Evolutionary conservation across 2,888 invertebrate genomes (phyloP), one percentile per base, ranked within the genome.

Genomic region (Pachymerium ferrugineum): DNA sequence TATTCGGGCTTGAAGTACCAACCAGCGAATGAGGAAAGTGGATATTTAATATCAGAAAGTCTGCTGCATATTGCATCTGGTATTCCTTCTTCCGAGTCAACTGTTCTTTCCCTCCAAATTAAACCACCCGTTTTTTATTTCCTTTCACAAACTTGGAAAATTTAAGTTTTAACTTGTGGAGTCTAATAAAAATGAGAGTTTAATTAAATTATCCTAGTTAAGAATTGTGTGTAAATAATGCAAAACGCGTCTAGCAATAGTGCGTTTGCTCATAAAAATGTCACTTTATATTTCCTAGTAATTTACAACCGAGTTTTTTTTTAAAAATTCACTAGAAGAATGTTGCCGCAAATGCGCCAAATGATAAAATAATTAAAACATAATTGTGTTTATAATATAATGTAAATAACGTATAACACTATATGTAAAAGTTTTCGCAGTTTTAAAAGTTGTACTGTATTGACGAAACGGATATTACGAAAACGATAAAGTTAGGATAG

Each of bases 171-270:
- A n/a, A n/a, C n/a, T n/a, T n/a, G n/a, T n/a, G n/a, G n/a, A n/a
- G n/a, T n/a, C n/a, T 54, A 54, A 54, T 22, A 22, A 54, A 54
- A 54, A 54, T 54, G 47, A 54, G 16, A n/a, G 19, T 54, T 54
- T 54, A 54, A 54, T 54, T 54, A 54, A 54, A 54, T 54, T 54
- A 54, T 10, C 16, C 47, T n/a, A n/a, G n/a, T n/a, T n/a, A n/a
- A n/a, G n/a, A n/a, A n/a, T n/a, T n/a, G 47, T 22, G 19, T 16
- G 47, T 54, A 54, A 54, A 54, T 54, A 54, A 54, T 10, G 47
- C 47, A 19, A 10, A 54, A 19, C 16, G n/a, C n/a, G 47, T 54
- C n/a, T 19, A 47, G n/a, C n/a, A 47, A 47, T 14, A 47, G 16
- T 47, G 47, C 47, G 1, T 47, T 1, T 1, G 19, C 5, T 54